Evolutionary conservation across 2,888 invertebrate species (phyloP).

Genomic region (Anarsia innoxiella): DNA sequence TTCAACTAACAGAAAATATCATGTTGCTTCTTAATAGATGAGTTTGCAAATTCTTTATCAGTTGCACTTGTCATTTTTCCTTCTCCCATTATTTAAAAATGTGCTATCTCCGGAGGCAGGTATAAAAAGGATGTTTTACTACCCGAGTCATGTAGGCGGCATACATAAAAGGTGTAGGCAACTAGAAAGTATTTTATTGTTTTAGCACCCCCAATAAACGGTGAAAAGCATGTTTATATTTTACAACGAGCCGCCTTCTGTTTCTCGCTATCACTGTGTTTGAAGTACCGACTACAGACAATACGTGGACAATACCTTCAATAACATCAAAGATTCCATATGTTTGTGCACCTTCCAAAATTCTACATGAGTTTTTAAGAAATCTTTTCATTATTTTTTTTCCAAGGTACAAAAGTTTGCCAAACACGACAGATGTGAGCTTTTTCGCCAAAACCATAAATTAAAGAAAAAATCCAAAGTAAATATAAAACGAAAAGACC

Average conservation of each 20-base stretch:
- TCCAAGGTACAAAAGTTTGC: slow-evolving; percentile 24
- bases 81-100: too few species aligned
- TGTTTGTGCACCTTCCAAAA: too few species aligned
- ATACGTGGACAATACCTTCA: too few species aligned
- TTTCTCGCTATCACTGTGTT: slow-evolving; percentile 24
- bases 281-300: slow-evolving; percentile 22
- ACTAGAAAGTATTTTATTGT: slow-evolving; percentile 54
- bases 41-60: too few species aligned
- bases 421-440: slow-evolving; percentile 57
- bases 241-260: slow-evolving; percentile 48
- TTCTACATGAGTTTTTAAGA: slow-evolving; percentile 11
- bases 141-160: too few species aligned
- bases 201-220: slow-evolving; percentile 49
- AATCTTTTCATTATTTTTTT: slow-evolving; percentile 25
- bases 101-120: slow-evolving; percentile 45
- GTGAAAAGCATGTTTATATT: slow-evolving; percentile 37
- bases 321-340: slow-evolving; percentile 8
- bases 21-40: too few species aligned
- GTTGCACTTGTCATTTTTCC: too few species aligned
- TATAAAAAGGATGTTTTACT: slow-evolving; percentile 33
- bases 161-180: too few species aligned
- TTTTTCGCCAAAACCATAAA: slow-evolving; percentile 55
- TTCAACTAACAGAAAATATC: too few species aligned
- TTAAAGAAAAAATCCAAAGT: slow-evolving; percentile 69
- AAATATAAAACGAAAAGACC: slow-evolving; percentile 66